A percentile compares a stretch with the other conserved stretches of the same genome.
These are phyloP conservation scores for Thereva nobilitata DNA, from an alignment of 2,888 invertebrate species.

Conservation along the genomic window DNA sequence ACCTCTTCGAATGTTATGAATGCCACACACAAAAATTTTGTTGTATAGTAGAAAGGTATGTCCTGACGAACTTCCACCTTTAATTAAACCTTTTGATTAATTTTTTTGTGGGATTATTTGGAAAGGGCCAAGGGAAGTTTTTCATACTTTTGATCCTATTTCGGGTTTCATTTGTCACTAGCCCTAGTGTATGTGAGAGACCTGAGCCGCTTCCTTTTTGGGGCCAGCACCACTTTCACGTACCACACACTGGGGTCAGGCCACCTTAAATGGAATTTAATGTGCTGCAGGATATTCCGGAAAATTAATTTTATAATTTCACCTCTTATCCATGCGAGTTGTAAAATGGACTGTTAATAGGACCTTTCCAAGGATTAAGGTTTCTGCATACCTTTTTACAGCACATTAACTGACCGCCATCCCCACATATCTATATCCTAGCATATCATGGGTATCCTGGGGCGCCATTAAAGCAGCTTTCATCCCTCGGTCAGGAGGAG, in stretches of 20 bases:
- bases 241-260: slow-evolving; percentile 1
- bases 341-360: slow-evolving; percentile 34
- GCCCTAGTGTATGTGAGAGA: not conserved
- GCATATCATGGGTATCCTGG: too few species aligned
- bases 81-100: slow-evolving; percentile 33
- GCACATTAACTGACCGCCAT: slow-evolving; percentile 36
- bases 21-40: too few species aligned
- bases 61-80: slow-evolving; percentile 12
- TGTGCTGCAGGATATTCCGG: slow-evolving; percentile 31
- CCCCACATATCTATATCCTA: slow-evolving; percentile 8
- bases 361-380: slow-evolving; percentile 25
- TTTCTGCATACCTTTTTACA: slow-evolving; percentile 30
- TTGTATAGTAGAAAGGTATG: not conserved
- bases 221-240: too few species aligned
- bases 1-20: too few species aligned
- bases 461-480: slow-evolving; percentile 19
- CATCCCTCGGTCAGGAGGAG: not conserved
- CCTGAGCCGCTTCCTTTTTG: not conserved
- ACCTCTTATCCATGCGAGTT: slow-evolving; percentile 25
- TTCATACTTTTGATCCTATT: slow-evolving; percentile 14
- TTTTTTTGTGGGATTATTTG: slow-evolving; percentile 13
- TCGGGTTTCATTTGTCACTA: slow-evolving; percentile 25
- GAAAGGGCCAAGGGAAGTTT: slow-evolving; percentile 15
- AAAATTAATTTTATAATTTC: slow-evolving; percentile 38
- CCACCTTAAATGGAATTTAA: slow-evolving; percentile 35